Percentiles rank a stretch among this genome's conserved stretches.
phyloP scores from a whole-genome alignment of 1,140 invertebrate genomes.

The Heterodera carotae region DNA sequence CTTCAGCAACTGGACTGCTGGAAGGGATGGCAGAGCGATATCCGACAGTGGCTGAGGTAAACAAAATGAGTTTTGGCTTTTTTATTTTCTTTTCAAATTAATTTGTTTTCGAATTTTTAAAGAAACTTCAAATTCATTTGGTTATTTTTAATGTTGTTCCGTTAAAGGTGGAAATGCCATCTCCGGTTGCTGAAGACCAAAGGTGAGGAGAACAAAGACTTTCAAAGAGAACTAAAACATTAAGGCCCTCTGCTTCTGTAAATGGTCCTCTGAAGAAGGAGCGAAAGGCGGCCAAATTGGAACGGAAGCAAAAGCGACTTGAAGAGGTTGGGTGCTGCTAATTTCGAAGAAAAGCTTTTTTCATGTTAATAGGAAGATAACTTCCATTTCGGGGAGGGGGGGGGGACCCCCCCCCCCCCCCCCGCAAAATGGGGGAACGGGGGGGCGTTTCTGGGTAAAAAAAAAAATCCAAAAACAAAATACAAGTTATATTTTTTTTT shows the following conservation, averaged over 20 bases:
- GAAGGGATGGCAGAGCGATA: slow-evolving; percentile 9
- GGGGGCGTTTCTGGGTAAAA: too few species aligned
- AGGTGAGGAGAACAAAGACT: neutral
- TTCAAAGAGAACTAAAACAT: neutral
- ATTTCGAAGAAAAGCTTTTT: too few species aligned
- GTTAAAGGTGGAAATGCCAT: slow-evolving; percentile 14
- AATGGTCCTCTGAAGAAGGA: neutral
- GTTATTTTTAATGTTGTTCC: neutral
- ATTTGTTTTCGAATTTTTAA: neutral
- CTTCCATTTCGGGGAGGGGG: too few species aligned
- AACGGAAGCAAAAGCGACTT: neutral
- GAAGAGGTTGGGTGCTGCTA: neutral
- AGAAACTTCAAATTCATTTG: neutral
- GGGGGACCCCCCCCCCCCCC: too few species aligned
- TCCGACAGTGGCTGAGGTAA: slow-evolving; percentile 10
- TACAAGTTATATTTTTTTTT: too few species aligned
- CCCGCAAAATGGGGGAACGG: too few species aligned
- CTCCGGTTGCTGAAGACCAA: neutral
- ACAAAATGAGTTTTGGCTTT: too few species aligned
- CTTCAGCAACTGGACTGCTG: neutral
- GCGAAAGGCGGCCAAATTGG: slow-evolving; percentile 13
- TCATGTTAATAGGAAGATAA: too few species aligned
- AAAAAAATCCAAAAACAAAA: too few species aligned
- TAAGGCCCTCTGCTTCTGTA: neutral
- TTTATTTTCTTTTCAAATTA: too few species aligned